Evolutionary conservation across 2,888 invertebrate genomes (phyloP), one percentile per base, ranked within the genome.

Genomic region (Drosophila emarginata): DNA sequence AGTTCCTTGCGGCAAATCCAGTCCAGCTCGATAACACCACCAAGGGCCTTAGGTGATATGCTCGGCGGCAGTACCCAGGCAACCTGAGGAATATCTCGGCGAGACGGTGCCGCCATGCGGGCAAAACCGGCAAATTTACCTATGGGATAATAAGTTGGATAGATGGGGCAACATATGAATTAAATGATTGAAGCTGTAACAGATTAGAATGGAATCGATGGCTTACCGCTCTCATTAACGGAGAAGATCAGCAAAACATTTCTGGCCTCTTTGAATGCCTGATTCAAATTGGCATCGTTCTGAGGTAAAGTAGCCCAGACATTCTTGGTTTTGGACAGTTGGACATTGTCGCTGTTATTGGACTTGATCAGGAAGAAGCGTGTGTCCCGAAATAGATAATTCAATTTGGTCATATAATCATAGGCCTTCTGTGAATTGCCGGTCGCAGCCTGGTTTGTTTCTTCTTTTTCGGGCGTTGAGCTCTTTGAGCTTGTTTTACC

Each of bases 251-350:
- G 93, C 74, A 99, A 93, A 6, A 99, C 98, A 93, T 99, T 99
- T 88, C 97, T 94, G 32, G 96, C 96, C 91, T 98, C 98, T 91
- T 95, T 95, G 88, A 95, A 98, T 0, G 99, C 98, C 92, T 97
- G 97, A 92, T 98, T 99, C 60, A 99, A 93, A 92, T 98, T 97
- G 1, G 97, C 95, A 93, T 99, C 99, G 92, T 99, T 99, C 91
- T 98, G 97, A 2, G 98, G 98, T 66, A 98, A 94, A 2, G 99
- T 99, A 2, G 99, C 98, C 99, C 99, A 99, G 4, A 99, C 98
- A 72, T 97, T 97, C 93, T 97, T 97, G 14, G 96, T 96, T 92
- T 99, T 99, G 1, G 98, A 97, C 67, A 99, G 91, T 37, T 96
- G 96, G 60, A 99, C 96, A 92, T 99, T 99, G 92, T 99, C 99